phyloP scores from a whole-genome alignment of 1,140 invertebrate species.

The Melipona quadrifasciata region DNA sequence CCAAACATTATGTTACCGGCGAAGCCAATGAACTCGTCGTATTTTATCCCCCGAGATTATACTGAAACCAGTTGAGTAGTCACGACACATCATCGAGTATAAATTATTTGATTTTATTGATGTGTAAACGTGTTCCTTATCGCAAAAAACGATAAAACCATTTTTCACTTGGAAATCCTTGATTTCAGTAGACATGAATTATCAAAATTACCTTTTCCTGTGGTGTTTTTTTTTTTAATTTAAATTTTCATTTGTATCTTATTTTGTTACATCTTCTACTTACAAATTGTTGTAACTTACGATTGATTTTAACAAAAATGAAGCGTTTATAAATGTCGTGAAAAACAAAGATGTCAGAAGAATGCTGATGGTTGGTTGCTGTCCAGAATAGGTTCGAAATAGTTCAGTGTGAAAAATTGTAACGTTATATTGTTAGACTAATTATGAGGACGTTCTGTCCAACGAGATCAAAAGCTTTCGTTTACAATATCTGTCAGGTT shows the following conservation, averaged over 20 bases:
- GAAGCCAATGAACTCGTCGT: constrained; percentile 66
- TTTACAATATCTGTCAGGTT: background rate
- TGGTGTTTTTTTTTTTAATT: background rate
- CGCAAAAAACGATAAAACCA: background rate
- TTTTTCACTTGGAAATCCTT: background rate
- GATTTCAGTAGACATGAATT: background rate
- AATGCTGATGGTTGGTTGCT: constrained; percentile 46
- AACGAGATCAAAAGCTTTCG: background rate
- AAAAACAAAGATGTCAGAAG: constrained; percentile 46
- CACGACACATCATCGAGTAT: background rate
- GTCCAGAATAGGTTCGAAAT: constrained; percentile 39
- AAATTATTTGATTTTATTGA: background rate
- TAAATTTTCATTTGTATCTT: background rate
- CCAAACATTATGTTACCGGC: constrained; percentile 16
- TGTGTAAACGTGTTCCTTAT: background rate
- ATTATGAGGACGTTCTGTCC: background rate
- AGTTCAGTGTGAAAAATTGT: background rate
- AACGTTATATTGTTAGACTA: background rate
- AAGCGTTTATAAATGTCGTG: constrained; percentile 62
- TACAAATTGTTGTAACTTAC: constrained; percentile 52
- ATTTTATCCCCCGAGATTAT: constrained; percentile 43
- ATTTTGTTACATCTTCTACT: background rate
- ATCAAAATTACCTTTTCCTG: background rate
- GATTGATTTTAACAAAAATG: constrained; percentile 68
- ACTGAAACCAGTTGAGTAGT: background rate